These are phyloP conservation scores for Megastigmus dorsalis DNA, from an alignment of 2,888 invertebrate genomes.

Conservation along the genomic window DNA sequence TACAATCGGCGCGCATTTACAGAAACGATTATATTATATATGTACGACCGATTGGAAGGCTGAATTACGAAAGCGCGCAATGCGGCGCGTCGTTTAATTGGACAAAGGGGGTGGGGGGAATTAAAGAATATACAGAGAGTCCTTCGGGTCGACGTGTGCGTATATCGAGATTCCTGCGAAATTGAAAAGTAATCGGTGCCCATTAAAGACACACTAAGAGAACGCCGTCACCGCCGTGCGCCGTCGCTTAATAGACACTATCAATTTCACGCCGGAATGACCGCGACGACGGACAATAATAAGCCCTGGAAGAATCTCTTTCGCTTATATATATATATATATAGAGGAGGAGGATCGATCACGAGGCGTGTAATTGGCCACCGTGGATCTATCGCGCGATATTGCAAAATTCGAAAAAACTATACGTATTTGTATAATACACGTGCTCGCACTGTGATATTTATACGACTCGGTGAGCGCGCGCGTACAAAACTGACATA, in stretches of 20 bases:
- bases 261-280: conserved; percentile 46
- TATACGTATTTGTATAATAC: not conserved
- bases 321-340: no score
- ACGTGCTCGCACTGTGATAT: not conserved
- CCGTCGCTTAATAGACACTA: conserved; percentile 30
- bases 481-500: not conserved
- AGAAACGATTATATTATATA: not conserved
- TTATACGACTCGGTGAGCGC: no score
- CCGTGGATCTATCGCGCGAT: no score
- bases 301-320: not conserved
- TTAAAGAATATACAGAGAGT: no score
- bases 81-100: conserved; percentile 40
- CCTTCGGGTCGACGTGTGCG: conserved; percentile 5
- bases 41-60: no score
- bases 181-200: conserved; percentile 45
- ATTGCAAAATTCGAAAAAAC: conserved; percentile 23
- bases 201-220: conserved; percentile 19
- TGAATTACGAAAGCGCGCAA: conserved; percentile 35
- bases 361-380: not conserved
- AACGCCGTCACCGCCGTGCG: no score
- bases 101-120: conserved; percentile 24
- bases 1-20: not conserved
- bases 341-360: conserved; percentile 17
- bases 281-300: conserved; percentile 8
- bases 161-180: conserved; percentile 24